Evolutionary conservation across 2,797 vertebrate species (phyloP), one percentile per base, ranked within the genome.

Genomic region (Enteromius treurensis): DNA sequence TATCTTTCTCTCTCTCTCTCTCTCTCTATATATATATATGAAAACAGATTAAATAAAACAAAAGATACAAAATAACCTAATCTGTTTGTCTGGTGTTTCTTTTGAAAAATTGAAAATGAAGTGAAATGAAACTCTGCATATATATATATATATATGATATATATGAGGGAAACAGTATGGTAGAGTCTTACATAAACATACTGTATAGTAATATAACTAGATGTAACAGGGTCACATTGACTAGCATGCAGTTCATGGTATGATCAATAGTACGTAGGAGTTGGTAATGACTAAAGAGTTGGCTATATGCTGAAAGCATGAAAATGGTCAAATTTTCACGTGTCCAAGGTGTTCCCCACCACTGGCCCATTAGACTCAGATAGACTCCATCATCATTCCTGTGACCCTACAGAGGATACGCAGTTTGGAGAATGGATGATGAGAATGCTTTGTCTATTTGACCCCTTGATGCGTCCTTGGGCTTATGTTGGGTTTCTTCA

Each of bases 181-280:
- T 26, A 26, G 26, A 26, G 26, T 26, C 58, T 62, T 51, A 10
- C 23, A 14, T 64, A 3, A 4, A 64, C 9, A 47, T 17, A 62
- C 40, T 26, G 14, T 42, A 15, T 47, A 45, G 23, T 47, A 14
- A 77, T 17, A 64, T 77, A 40, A 77, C 14, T 23, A 7, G n/a
- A 77, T 77, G 64, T 49, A 65, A 45, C 15, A 78, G 17, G 42
- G 58, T 65, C 26, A 21, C 21, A 49, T 17, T 77, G 74, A 77
- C 53, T 26, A 40, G 37, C 17, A 47, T 34, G 40, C 10, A 78
- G 76, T 17, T 65, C 17, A 64, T 58, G 32, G 7, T 40, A n/a
- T 23, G 37, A 60, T 65, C 76, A 65, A 64, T 78, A 32, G 23
- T 45, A 64, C 6, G 9, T 45, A 14, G 11, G 76, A 77, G 9